Evolutionary conservation across 2,113 vertebrate genomes (phyloP).

Genomic region (Lathamus discolor): DNA sequence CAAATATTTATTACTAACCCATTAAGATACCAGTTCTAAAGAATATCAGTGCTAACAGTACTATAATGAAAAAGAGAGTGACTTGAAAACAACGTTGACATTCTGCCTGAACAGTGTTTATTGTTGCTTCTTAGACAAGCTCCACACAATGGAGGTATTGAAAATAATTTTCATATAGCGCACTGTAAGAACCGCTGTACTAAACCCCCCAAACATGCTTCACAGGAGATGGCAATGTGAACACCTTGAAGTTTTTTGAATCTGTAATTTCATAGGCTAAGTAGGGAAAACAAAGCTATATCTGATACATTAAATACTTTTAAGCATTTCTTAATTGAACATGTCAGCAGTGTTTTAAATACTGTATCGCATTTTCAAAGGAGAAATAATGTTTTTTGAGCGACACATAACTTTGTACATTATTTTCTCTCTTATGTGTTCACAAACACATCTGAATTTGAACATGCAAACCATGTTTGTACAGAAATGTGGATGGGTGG

Average conservation of each 20-base stretch:
- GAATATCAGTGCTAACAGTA: background rate
- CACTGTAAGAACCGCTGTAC: background rate
- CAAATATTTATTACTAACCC: background rate
- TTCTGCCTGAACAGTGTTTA: background rate
- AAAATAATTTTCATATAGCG: background rate
- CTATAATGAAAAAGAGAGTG: background rate
- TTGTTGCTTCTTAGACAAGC: background rate
- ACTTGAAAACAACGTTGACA: background rate
- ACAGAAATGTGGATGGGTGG: background rate
- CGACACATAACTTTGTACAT: background rate
- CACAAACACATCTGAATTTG: conserved; percentile 10
- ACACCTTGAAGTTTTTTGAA: background rate
- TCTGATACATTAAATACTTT: conserved; percentile 19
- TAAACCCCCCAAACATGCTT: background rate
- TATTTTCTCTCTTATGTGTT: background rate
- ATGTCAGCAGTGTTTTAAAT: conserved; percentile 37
- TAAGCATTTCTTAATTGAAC: conserved; percentile 12
- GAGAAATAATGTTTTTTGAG: conserved; percentile 8
- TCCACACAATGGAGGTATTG: background rate
- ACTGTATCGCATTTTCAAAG: conserved; percentile 16
- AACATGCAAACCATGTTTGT: background rate
- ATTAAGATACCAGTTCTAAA: background rate
- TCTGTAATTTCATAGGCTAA: conserved; percentile 17
- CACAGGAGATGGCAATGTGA: background rate
- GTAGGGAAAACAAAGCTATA: background rate